A percentile compares a stretch with the other conserved stretches of the same genome.
These are phyloP conservation scores for Graptemys geographica DNA, from an alignment of 2,797 vertebrate species.

Conservation along the genomic window DNA sequence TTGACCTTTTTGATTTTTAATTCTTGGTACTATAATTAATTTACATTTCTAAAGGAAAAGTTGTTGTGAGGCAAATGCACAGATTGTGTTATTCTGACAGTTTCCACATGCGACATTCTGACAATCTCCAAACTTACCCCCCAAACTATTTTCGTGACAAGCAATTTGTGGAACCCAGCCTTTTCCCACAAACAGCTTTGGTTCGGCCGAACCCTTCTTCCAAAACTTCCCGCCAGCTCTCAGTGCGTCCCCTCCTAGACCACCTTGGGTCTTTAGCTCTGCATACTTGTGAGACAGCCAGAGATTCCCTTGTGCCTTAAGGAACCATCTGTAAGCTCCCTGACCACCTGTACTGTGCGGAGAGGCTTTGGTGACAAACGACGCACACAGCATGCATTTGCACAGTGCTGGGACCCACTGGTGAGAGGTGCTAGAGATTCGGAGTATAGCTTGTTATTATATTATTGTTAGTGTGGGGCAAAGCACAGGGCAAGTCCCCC, in stretches of 20 bases:
- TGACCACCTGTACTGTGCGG: background rate
- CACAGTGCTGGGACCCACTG: too few species aligned
- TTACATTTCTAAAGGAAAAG: too few species aligned
- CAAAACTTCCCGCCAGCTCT: rapidly evolving
- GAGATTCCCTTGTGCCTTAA: background rate
- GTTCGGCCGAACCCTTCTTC: background rate
- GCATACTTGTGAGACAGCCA: background rate
- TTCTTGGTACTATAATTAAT: too few species aligned
- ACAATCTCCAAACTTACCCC: background rate
- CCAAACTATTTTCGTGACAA: background rate
- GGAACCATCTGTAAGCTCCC: too few species aligned
- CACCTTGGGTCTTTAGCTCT: background rate
- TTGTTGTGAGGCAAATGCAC: too few species aligned
- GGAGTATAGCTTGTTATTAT: background rate
- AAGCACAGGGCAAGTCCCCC: too few species aligned
- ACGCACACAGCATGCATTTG: background rate
- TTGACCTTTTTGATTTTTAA: too few species aligned
- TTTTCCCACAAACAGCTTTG: background rate
- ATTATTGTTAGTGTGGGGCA: background rate
- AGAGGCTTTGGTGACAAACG: too few species aligned
- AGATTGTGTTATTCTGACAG: too few species aligned
- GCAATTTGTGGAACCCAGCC: background rate
- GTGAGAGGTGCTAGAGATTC: background rate
- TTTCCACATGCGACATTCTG: background rate
- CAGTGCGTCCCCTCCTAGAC: background rate